phyloP scores from a whole-genome alignment of 2,797 vertebrate genomes.

The Anolis apletophallus region DNA sequence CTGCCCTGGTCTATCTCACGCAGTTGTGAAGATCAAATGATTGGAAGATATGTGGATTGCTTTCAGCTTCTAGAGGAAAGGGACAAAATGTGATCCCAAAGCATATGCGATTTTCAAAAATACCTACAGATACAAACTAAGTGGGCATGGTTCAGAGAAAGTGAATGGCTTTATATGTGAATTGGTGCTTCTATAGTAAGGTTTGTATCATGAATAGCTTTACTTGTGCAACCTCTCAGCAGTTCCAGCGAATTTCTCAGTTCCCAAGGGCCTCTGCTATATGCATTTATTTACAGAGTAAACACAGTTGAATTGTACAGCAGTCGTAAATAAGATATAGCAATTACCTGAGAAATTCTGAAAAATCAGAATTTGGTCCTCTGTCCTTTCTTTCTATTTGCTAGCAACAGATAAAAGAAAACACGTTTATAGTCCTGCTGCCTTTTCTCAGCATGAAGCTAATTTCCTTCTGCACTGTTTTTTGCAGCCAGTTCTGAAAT shows the following conservation, averaged over 20 bases:
- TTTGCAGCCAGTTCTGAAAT: neutral
- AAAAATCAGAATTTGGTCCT: neutral
- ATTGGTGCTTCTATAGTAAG: neutral
- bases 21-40: neutral
- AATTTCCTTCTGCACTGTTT: neutral
- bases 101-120: neutral
- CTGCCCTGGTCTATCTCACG: neutral
- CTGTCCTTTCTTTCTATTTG: neutral
- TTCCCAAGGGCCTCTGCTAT: neutral
- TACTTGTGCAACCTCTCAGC: neutral
- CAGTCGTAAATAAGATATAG: neutral
- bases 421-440: neutral
- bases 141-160: neutral
- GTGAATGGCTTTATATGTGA: neutral
- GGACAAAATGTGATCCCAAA: neutral
- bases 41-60: neutral
- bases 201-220: neutral
- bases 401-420: neutral
- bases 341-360: neutral
- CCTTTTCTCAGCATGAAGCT: neutral
- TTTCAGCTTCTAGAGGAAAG: neutral
- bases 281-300: neutral
- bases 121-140: neutral
- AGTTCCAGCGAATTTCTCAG: neutral
- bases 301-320: neutral